These are phyloP conservation scores for Dusona sp. DNA, from an alignment of 2,888 invertebrate genomes.

Conservation along the genomic window DNA sequence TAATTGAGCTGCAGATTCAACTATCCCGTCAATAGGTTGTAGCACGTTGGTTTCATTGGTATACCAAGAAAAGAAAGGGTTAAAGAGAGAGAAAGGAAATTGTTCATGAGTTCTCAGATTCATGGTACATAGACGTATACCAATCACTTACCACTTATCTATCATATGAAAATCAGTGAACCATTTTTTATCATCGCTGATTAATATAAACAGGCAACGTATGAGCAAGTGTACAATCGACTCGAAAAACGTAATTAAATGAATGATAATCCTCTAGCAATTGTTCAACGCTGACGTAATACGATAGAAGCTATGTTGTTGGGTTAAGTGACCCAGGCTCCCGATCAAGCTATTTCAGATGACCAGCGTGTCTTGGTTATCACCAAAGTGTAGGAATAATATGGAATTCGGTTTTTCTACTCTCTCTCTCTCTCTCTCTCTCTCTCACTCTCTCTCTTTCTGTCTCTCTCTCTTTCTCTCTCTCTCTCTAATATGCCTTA, in stretches of 20 bases:
- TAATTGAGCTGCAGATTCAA: slow-evolving; percentile 66
- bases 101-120: background rate
- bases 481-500: too few species aligned
- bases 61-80: background rate
- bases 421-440: too few species aligned
- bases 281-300: background rate
- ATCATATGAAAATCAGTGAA: background rate
- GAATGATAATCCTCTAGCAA: background rate
- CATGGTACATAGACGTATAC: background rate
- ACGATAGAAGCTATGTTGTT: background rate
- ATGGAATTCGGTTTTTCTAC: slow-evolving; percentile 43
- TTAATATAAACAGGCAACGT: background rate
- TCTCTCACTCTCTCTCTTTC: too few species aligned
- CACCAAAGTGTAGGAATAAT: slow-evolving; percentile 49
- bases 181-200: background rate
- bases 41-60: slow-evolving; percentile 3
- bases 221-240: background rate
- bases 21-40: slow-evolving; percentile 40
- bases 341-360: slow-evolving; percentile 40
- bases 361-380: slow-evolving; percentile 46
- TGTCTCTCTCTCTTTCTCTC: too few species aligned
- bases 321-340: background rate
- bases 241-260: background rate
- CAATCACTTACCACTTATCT: background rate
- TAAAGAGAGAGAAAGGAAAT: background rate